Evolutionary conservation across 2,888 invertebrate species (phyloP), one percentile per base, ranked within the genome.

Genomic region (Callosobruchus maculatus): DNA sequence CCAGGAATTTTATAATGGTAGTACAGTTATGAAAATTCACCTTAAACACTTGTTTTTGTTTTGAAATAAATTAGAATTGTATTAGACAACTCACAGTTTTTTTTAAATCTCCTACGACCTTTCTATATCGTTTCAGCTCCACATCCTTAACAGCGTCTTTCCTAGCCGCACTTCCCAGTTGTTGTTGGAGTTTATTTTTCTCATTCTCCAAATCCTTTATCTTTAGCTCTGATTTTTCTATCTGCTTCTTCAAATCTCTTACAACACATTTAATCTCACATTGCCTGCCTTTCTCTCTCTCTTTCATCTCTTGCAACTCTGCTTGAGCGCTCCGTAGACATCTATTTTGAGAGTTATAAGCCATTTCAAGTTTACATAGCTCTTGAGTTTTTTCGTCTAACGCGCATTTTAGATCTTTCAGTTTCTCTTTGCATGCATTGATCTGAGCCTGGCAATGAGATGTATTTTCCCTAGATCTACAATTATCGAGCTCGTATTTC

Each of bases 11-110:
- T 7, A 7, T 7, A 7, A 26, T 26, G 26, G 26, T 26, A 7
- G 26, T 26, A 7, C 2, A 7, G 26, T 26, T 26, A 26, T 26
- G 26, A 26, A 26, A 26, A 4, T n/a, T n/a, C n/a, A n/a, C n/a
- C n/a, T n/a, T n/a, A n/a, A n/a, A n/a, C n/a, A n/a, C n/a, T n/a
- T n/a, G n/a, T n/a, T n/a, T n/a, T n/a, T n/a, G n/a, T n/a, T n/a
- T n/a, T n/a, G n/a, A n/a, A n/a, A n/a, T n/a, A n/a, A n/a, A n/a
- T n/a, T n/a, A n/a, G n/a, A n/a, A n/a, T n/a, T n/a, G n/a, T n/a
- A n/a, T n/a, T n/a, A n/a, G n/a, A n/a, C n/a, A n/a, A 77, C 82
- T 81, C 78, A 85, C 84, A 21, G 81, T 83, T 72, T 78, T 77
- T 75, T 83, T 82, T 69, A 84, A 75, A 69, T 83, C 82, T 20